A percentile compares a stretch with the other conserved stretches of the same genome.
Evolutionary conservation across 2,888 invertebrate species (phyloP).

Genomic region (Hyppa rectilinea): DNA sequence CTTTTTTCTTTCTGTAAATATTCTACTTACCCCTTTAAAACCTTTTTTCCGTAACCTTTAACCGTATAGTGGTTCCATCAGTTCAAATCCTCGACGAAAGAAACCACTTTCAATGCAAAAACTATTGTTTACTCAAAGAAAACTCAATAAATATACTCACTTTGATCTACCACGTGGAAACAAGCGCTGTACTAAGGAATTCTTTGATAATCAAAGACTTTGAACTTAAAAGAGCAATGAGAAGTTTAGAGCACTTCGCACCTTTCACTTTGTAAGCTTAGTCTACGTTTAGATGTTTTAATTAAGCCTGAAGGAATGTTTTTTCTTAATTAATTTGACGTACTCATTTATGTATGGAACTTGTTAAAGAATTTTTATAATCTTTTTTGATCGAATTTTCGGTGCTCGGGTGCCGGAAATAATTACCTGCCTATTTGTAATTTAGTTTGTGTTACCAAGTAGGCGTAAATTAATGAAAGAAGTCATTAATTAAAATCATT

Average conservation of each 20-base stretch:
- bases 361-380: conserved; percentile 1
- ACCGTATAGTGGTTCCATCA: neutral
- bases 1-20: neutral
- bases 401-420: neutral
- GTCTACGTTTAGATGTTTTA: conserved; percentile 46
- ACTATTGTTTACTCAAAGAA: conserved; percentile 35
- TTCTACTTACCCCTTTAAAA: neutral
- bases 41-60: neutral
- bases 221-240: conserved; percentile 34
- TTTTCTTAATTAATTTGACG: conserved; percentile 45
- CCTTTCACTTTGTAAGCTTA: conserved; percentile 27
- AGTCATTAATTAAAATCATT: neutral
- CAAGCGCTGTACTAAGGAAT: conserved; percentile 36
- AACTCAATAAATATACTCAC: conserved; percentile 33
- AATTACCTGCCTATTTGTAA: neutral
- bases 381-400: neutral
- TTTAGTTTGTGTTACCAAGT: neutral
- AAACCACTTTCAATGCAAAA: conserved; percentile 45
- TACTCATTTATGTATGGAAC: conserved; percentile 4
- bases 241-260: conserved; percentile 42
- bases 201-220: conserved; percentile 52
- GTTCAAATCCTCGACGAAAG: conserved; percentile 4
- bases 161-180: conserved; percentile 53
- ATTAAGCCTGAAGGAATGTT: conserved; percentile 36
- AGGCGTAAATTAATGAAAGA: too few relatives aligned